Base-by-base conservation (phyloP, 2,113 vertebrate genomes). In the Otocyon megalotis region DNA sequence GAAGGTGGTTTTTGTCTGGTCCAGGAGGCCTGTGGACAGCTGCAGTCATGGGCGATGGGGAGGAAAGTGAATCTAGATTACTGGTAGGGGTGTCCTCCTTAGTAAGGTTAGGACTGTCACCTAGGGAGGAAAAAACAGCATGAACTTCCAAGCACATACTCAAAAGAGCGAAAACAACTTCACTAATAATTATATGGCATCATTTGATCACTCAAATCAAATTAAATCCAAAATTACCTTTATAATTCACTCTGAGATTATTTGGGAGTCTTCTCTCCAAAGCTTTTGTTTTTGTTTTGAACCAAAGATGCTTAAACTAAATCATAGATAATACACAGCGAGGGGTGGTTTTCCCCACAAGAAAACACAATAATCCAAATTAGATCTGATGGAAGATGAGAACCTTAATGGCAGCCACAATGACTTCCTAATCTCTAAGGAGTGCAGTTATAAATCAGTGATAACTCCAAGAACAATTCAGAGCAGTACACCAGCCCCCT, bases 31-130 rank as follows among this genome's bases (percentile, higher is more conserved):
- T 99, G 32, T 98, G 99, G 3, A 98, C 97, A 79, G 98, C 69
- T 6, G 97, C 96, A 17, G 93, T 98, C 0, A 98, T 99, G 0
- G 99, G 99, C n/a, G 99, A 99, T 3, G 99, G 99, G 22, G 99
- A 99, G 30, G 99, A 99, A 28, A 99, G 99, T 0, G 99, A 99
- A 98, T 99, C 99, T 32, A 99, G 99, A 97, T 99, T 99, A 96
- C 99, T 99, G 92, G 98, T 98, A 17, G 99, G 99, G 1, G 99
- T 99, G 81, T 99, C 99, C 79, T 99, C 99, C 90, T 98, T 98
- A 2, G 98, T 98, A 72, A 98, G 98, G 90, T 83, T 98, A 94
- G 98, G 97, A 79, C 96, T 95, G 88, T 99, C 99, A 97, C 97
- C 99, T 98, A 90, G 60, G 86, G 90, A 77, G 69, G 72, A 74